These are phyloP conservation scores for Takifugu ocellatus DNA, from an alignment of 2,797 vertebrate species.

Conservation along the genomic window DNA sequence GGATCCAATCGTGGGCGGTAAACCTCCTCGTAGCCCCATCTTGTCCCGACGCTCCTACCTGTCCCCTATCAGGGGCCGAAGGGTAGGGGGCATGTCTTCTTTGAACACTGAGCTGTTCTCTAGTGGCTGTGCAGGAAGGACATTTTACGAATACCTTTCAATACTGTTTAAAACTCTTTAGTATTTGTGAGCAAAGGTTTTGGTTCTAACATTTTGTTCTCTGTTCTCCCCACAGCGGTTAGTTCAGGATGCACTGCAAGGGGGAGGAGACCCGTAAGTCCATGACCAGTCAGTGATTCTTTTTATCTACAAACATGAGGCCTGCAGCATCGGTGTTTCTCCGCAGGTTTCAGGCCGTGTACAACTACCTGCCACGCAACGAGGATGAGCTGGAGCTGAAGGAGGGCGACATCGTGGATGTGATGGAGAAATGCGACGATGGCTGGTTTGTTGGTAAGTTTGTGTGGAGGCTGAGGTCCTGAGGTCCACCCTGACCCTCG, in stretches of 20 bases:
- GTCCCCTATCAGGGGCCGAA: conserved; percentile 86
- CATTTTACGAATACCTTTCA: conserved; percentile 38
- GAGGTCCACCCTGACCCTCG: not conserved
- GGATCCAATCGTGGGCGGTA: conserved; percentile 86
- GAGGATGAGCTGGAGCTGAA: conserved; percentile 97
- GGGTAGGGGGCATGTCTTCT: conserved; percentile 84
- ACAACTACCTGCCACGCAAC: conserved; percentile 94
- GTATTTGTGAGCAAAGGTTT: not conserved
- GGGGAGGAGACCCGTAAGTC: conserved; percentile 78
- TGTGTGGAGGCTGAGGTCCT: no score
- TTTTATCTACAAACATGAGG: not conserved
- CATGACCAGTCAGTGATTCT: not conserved
- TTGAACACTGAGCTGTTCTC: conserved; percentile 42
- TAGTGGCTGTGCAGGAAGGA: conserved; percentile 50
- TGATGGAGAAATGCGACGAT: conserved; percentile 98
- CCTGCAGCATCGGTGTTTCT: not conserved
- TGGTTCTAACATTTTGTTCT: conserved; percentile 19
- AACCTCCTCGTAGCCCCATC: conserved; percentile 96
- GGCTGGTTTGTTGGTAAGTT: conserved; percentile 98
- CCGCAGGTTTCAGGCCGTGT: conserved; percentile 91
- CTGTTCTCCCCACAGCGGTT: conserved; percentile 59
- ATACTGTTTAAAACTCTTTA: conserved; percentile 10
- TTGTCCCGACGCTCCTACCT: conserved; percentile 83
- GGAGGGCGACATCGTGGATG: conserved; percentile 94
- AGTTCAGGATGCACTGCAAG: conserved; percentile 73